Base-by-base conservation (phyloP, 2,888 invertebrate species). In the Napeogenes sylphis region DNA sequence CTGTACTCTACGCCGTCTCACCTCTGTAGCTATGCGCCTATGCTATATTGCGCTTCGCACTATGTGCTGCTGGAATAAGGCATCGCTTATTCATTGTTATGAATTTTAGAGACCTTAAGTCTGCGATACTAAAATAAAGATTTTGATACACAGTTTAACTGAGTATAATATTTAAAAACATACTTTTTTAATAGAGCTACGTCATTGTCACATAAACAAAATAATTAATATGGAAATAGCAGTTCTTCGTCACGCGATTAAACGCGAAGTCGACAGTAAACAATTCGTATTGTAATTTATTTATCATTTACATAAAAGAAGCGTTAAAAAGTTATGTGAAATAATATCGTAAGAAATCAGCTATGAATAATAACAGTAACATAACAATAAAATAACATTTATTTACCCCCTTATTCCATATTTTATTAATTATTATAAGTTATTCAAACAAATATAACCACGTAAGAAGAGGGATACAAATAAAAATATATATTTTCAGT, bases 161-260 rank as follows among this genome's bases (percentile, higher is more conserved):
- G 21, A 21, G 21, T 21, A 21, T 21, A 21, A 21, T 21, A 21
- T 21, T 21, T 21, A 21, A 21, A 47, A 63, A 53, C n/a, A 21
- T 47, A 32, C 32, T 10, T 55, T 30, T 59, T 46, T 38, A 46
- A 38, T 42, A 10, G 8, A 68, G 61, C 58, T 61, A 64, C 61
- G 63, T 62, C 61, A 58, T 35, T 67, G 65, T 64, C 64, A 63
- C 65, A 68, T 71, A 70, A 71, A 68, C 64, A 70, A 78, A 78
- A 81, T 76, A 79, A 85, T 86, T 81, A 87, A 86, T 86, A 87
- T 86, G 83, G 77, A 84, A 77, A 85, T 81, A 78, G 71, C 77
- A 73, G n/a, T 78, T 80, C 75, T 82, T 69, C 64, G 64, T 80
- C 81, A 79, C 82, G 76, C 85, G 80, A 85, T 87, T 87, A 77